phyloP scores from a whole-genome alignment of 2,888 invertebrate species.

The Amblyteles armatorius region DNA sequence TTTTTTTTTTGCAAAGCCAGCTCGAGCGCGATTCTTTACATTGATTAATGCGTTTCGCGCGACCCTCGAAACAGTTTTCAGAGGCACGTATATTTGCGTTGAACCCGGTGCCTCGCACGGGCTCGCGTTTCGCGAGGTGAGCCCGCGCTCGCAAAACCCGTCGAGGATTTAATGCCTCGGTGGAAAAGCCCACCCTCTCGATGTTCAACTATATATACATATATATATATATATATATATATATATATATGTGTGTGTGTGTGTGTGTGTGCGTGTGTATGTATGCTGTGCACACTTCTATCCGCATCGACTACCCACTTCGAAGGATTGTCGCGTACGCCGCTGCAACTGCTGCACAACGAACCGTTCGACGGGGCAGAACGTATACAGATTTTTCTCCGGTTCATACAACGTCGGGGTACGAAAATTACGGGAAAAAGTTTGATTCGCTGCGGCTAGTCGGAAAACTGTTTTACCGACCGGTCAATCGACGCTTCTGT shows the following conservation, averaged over 20 bases:
- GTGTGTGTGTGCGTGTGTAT: neutral
- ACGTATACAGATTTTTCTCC: neutral
- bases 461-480: neutral
- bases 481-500: neutral
- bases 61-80: constrained; percentile 33
- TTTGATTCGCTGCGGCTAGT: neutral
- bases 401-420: neutral
- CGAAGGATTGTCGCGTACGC: constrained; percentile 19
- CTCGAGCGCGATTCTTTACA: constrained; percentile 70
- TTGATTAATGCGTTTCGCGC: constrained; percentile 72
- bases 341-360: neutral
- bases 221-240: neutral
- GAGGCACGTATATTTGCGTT: constrained; percentile 34
- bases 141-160: constrained; percentile 54
- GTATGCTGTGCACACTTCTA: constrained; percentile 4
- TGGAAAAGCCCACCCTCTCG: constrained; percentile 63
- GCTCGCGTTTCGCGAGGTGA: constrained; percentile 27
- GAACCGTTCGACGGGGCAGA: neutral
- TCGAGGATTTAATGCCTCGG: constrained; percentile 78
- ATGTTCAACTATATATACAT: neutral
- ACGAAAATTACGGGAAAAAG: neutral
- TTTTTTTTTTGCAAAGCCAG: constrained; percentile 1
- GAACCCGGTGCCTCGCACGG: constrained; percentile 27
- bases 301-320: constrained; percentile 19
- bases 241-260: neutral